Conservation (phyloP, 2,888 invertebrate genomes). For the Polyommatus iphigenia region DNA sequence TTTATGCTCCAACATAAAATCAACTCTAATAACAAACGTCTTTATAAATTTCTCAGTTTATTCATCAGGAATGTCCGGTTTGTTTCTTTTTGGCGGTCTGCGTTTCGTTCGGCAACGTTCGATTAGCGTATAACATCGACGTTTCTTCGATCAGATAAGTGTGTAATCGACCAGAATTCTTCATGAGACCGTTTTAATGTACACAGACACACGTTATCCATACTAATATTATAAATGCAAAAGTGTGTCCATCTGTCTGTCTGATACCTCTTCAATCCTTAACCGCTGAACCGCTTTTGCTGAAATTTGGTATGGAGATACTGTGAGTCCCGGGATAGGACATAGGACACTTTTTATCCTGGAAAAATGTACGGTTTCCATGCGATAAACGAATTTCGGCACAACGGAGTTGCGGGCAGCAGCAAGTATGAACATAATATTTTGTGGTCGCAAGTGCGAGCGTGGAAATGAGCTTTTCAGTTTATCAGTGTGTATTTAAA, state of each 20-base stretch:
- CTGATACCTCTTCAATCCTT: no score
- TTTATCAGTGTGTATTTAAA: not conserved
- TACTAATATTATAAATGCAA: no score
- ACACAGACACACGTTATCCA: not conserved
- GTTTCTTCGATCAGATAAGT: constrained; percentile 19
- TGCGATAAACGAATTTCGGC: no score
- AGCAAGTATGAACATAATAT: not conserved
- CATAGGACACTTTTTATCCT: no score
- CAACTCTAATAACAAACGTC: constrained; percentile 18
- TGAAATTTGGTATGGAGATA: no score
- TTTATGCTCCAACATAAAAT: constrained; percentile 12
- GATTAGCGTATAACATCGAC: constrained; percentile 28
- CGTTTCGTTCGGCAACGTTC: not conserved
- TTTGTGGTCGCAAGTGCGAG: not conserved
- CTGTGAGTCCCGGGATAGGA: no score
- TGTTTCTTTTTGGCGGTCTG: constrained; percentile 15
- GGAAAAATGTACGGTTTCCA: no score
- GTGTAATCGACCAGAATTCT: constrained; percentile 14
- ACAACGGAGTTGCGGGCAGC: no score
- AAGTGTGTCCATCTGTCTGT: no score
- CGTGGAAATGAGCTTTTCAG: constrained; percentile 6
- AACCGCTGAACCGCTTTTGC: no score
- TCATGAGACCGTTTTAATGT: constrained; percentile 2
- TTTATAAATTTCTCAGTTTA: constrained; percentile 26
- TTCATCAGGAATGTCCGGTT: not conserved